These are phyloP conservation scores for Pristionchus japonicus DNA, from an alignment of 2,888 invertebrate genomes.

Conservation along the genomic window DNA sequence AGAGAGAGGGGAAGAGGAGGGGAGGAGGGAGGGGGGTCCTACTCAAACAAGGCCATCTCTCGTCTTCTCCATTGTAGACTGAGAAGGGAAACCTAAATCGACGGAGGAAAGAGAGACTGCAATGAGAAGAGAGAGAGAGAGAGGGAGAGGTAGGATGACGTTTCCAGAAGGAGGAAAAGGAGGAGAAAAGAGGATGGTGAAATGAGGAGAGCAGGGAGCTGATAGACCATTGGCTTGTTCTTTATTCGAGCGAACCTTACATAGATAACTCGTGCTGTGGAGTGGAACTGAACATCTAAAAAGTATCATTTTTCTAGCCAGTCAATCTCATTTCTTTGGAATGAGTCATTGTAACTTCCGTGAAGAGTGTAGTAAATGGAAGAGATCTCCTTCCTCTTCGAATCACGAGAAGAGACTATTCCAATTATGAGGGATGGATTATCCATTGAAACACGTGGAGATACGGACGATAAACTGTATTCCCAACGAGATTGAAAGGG, in stretches of 20 bases:
- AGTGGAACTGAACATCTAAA: not conserved
- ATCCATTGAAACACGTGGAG: constrained; percentile 8
- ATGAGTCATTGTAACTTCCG: not conserved
- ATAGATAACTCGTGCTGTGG: not conserved
- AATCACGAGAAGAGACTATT: not conserved
- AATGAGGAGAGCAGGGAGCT: not conserved
- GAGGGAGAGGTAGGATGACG: constrained; percentile 8
- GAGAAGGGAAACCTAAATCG: not conserved
- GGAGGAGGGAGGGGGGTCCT: not conserved
- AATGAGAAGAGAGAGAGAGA: not conserved
- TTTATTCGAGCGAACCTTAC: not conserved
- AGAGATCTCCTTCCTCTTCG: not conserved
- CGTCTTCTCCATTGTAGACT: constrained; percentile 1
- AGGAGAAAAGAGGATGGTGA: not conserved
- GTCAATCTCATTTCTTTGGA: not conserved
- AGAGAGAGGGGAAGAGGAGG: not conserved
- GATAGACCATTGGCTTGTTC: not conserved
- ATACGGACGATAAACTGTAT: not conserved
- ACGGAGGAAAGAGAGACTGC: not conserved
- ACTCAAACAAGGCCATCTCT: constrained; percentile 14
- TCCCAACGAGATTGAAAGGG: too few species aligned
- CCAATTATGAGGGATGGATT: not conserved
- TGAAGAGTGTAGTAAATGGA: not conserved
- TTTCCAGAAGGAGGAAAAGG: not conserved
- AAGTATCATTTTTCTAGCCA: not conserved